Conservation (phyloP, 2,113 vertebrate genomes). For the Geococcyx californianus region DNA sequence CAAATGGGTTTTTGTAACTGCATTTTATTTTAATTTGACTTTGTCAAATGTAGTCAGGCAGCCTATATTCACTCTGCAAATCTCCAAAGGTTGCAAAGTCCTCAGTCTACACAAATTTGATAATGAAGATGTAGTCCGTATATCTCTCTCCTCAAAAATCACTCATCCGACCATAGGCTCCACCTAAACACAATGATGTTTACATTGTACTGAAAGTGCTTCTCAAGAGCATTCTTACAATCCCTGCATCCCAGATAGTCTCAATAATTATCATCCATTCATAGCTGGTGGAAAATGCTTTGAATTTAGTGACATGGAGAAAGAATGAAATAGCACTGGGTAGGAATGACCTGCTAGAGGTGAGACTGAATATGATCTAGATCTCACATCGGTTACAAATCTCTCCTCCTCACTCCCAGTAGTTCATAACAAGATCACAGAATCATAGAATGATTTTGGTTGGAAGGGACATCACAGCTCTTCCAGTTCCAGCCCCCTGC, state of each 20-base stretch:
- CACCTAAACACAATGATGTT: not conserved
- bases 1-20: not conserved
- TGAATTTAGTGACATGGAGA: not conserved
- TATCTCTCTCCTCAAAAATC: not conserved
- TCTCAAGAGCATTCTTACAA: not conserved
- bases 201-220: not conserved
- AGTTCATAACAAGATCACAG: not conserved
- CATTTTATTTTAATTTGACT: not conserved
- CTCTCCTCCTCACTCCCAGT: not conserved
- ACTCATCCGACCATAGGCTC: not conserved
- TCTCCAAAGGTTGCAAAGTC: not conserved
- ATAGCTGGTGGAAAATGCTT: not conserved
- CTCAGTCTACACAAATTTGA: not conserved
- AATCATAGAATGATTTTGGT: too few species aligned
- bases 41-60: not conserved
- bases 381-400: not conserved
- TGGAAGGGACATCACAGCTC: too few species aligned
- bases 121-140: not conserved
- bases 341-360: not conserved
- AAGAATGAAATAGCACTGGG: not conserved
- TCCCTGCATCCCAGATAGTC: not conserved
- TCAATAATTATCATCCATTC: not conserved
- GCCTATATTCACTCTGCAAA: not conserved
- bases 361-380: not conserved
- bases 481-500: too few species aligned